A percentile compares a stretch with the other conserved stretches of the same genome.
Conservation (phyloP, 2,797 vertebrate species). For the Pantherophis alleghaniensis region DNA sequence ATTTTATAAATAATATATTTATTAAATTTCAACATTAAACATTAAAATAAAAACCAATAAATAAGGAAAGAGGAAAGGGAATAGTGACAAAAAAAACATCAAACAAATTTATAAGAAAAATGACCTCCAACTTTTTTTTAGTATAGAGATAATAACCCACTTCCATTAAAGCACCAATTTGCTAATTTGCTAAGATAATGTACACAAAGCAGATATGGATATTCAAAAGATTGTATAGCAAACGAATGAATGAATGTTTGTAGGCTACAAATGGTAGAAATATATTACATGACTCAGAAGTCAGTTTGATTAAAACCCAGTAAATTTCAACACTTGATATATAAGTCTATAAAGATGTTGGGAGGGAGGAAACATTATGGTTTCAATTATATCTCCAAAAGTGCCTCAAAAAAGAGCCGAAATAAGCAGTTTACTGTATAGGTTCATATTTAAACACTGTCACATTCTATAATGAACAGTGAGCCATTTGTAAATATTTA, state of each 20-base stretch:
- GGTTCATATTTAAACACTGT: slow-evolving; percentile 16
- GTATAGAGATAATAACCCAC: neutral
- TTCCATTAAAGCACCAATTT: neutral
- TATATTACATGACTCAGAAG: neutral
- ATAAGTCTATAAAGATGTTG: neutral
- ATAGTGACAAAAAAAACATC: neutral
- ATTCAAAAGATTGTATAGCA: neutral
- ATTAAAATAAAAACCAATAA: neutral
- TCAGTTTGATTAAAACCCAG: neutral
- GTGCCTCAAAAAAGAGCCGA: slow-evolving; percentile 5
- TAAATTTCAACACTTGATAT: neutral
- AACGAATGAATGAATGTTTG: neutral
- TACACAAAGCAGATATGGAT: neutral
- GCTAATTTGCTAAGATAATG: neutral
- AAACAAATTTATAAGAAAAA: neutral
- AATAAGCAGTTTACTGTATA: slow-evolving; percentile 15
- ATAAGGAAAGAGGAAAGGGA: neutral
- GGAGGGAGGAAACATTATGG: neutral
- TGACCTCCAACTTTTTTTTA: neutral
- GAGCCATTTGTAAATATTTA: slow-evolving; percentile 56
- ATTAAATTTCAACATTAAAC: neutral
- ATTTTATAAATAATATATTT: neutral
- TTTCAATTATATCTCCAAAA: slow-evolving; percentile 23
- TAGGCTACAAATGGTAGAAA: neutral
- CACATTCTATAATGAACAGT: slow-evolving; percentile 32